Conservation (phyloP, 2,113 vertebrate genomes). For the Empidonax traillii region DNA sequence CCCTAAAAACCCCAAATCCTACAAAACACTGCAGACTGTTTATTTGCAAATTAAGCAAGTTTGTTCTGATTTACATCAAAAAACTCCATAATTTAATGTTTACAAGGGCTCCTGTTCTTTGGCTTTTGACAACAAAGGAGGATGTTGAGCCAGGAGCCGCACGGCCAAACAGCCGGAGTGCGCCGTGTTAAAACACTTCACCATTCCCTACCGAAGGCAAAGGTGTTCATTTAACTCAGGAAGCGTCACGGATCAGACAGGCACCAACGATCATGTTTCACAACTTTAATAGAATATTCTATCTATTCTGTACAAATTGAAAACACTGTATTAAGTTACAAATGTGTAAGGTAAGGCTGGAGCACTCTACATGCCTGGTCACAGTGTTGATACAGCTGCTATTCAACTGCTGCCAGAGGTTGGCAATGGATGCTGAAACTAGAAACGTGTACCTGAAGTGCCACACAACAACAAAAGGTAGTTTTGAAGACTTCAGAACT, state of each 20-base stretch:
- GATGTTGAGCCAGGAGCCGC: background rate
- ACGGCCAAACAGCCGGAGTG: background rate
- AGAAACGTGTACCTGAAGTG: slow-evolving; percentile 47
- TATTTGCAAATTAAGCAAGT: background rate
- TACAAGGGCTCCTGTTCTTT: background rate
- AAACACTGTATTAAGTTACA: slow-evolving; percentile 92
- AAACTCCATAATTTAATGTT: background rate
- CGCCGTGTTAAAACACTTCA: background rate
- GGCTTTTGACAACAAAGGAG: background rate
- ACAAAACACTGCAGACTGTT: background rate
- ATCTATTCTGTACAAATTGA: slow-evolving; percentile 97
- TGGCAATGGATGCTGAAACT: slow-evolving; percentile 47
- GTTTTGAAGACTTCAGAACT: slow-evolving; percentile 53
- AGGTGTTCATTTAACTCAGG: background rate
- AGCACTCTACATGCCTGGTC: slow-evolving; percentile 82
- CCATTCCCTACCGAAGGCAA: fast-evolving
- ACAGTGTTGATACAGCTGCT: slow-evolving; percentile 71
- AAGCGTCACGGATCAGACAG: slow-evolving; percentile 38
- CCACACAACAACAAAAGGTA: slow-evolving; percentile 27
- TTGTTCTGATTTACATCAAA: background rate
- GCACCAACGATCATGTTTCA: slow-evolving; percentile 74
- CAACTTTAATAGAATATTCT: slow-evolving; percentile 99
- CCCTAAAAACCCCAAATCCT: background rate
- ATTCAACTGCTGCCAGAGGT: slow-evolving; percentile 59
- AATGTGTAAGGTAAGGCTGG: slow-evolving; percentile 91